A percentile compares a stretch with the other conserved stretches of the same genome.
These are phyloP conservation scores for Stomatorhinus walkeri DNA, from an alignment of 2,797 vertebrate genomes.

Conservation along the genomic window DNA sequence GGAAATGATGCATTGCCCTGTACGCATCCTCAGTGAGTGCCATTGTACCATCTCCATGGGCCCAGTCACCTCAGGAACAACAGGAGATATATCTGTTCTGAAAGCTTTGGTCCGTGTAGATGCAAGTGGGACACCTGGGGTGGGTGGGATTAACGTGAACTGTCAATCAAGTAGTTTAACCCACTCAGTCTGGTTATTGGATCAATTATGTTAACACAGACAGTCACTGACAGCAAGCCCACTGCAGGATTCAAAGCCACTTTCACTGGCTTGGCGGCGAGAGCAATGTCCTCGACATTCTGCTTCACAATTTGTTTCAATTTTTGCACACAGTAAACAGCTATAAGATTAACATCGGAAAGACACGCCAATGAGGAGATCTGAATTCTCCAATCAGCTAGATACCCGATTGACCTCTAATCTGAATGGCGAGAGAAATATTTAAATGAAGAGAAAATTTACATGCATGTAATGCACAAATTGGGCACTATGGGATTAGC, in stretches of 20 bases:
- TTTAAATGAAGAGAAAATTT: conserved; percentile 9
- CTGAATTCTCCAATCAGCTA: not conserved
- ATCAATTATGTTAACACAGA: not conserved
- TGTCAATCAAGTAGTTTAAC: not conserved
- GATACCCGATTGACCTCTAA: not conserved
- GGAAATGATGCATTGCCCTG: not conserved
- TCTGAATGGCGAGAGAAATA: not conserved
- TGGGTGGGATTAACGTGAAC: not conserved
- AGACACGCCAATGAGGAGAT: not conserved
- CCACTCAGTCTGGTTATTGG: not conserved
- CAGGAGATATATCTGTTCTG: not conserved
- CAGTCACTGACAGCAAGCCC: not conserved
- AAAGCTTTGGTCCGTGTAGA: not conserved
- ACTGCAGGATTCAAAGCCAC: not conserved
- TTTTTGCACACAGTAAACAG: not conserved
- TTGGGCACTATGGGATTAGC: not conserved
- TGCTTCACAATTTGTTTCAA: not conserved
- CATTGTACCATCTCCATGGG: not conserved
- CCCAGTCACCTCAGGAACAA: not conserved
- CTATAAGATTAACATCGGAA: not conserved
- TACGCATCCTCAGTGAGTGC: not conserved
- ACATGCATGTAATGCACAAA: not conserved
- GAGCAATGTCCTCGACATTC: not conserved
- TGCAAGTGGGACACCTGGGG: not conserved
- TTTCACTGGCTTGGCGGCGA: too few relatives aligned